Evolutionary conservation across 1,140 invertebrate genomes (phyloP), one percentile per base, ranked within the genome.

Genomic region (Drosophila kepulauana): DNA sequence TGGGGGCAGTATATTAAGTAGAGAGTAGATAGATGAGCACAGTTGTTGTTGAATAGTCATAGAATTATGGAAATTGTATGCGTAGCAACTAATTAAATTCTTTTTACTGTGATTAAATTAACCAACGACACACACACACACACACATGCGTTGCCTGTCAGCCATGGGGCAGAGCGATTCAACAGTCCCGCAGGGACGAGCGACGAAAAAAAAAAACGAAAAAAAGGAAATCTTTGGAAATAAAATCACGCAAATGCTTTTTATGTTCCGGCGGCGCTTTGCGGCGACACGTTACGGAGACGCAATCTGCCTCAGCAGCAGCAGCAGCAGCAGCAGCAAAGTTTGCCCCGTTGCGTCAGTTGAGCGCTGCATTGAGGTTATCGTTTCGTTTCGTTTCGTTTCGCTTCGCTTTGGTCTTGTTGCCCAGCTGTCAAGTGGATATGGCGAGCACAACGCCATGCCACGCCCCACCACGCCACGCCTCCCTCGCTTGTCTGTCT

Each of bases 191-290:
- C 35, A 38, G 13, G 16, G 56, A 4, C 54, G 30, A 35, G 28
- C 8, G 15, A 6, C 16, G 38, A 11, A 70, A 6, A 70, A 54
- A 63, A 5, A 33, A 11, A 38, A 38, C 8, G 7, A 38, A 38
- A 38, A 38, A n/a, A 52, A 54, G 59, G 49, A 82, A 82, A 78
- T 78, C 65, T 73, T 16, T 48, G 75, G 5, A 82, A 84, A 79
- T 79, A 84, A 84, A 84, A 84, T 84, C 81, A 84, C 81, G 81
- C 81, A 84, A 82, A 84, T 84, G 77, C 57, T 79, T 82, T 84
- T 79, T 77, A 84, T 84, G 73, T 77, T 52, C 68, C 75, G 59
- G 64, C 75, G 59, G 64, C 61, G 64, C 64, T 68, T 64, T 63
- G 64, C 57, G 72, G 64, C 61, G 59, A 78, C 59, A 81, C 63